Percentiles rank a stretch among this genome's conserved stretches.
These are phyloP conservation scores for Rhea pennata DNA, from an alignment of 2,113 vertebrate genomes.

Conservation along the genomic window DNA sequence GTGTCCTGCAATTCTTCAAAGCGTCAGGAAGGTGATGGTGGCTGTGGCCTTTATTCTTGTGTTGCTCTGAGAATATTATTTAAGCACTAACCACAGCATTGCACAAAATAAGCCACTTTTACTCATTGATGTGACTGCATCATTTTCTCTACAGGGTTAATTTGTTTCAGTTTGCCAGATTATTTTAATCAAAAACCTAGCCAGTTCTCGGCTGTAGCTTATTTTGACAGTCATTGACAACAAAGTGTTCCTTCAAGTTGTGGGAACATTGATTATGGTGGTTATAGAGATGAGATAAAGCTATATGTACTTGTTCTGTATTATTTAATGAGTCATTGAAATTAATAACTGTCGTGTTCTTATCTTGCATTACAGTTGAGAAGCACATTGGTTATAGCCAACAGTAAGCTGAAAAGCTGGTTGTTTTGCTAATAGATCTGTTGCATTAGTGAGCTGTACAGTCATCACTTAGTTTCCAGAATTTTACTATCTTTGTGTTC, in stretches of 20 bases:
- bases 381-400: slow-evolving; percentile 55
- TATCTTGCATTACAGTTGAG: slow-evolving; percentile 64
- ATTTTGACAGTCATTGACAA: slow-evolving; percentile 58
- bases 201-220: slow-evolving; percentile 43
- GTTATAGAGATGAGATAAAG: slow-evolving; percentile 32
- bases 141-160: slow-evolving; percentile 18
- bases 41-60: background rate
- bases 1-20: background rate
- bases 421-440: slow-evolving; percentile 54
- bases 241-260: slow-evolving; percentile 50
- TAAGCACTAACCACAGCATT: background rate
- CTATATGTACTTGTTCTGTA: slow-evolving; percentile 38
- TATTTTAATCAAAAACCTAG: slow-evolving; percentile 37
- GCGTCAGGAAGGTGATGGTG: background rate
- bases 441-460: background rate
- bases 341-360: slow-evolving; percentile 68
- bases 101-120: background rate
- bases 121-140: background rate
- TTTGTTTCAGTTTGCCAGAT: slow-evolving; percentile 25
- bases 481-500: background rate
- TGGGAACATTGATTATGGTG: slow-evolving; percentile 38
- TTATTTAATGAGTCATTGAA: slow-evolving; percentile 65
- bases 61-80: background rate
- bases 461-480: background rate
- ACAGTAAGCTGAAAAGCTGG: slow-evolving; percentile 48